Evolutionary conservation across 2,797 vertebrate species (phyloP), one percentile per base, ranked within the genome.

Genomic region (Dendrocincla tyrannina): DNA sequence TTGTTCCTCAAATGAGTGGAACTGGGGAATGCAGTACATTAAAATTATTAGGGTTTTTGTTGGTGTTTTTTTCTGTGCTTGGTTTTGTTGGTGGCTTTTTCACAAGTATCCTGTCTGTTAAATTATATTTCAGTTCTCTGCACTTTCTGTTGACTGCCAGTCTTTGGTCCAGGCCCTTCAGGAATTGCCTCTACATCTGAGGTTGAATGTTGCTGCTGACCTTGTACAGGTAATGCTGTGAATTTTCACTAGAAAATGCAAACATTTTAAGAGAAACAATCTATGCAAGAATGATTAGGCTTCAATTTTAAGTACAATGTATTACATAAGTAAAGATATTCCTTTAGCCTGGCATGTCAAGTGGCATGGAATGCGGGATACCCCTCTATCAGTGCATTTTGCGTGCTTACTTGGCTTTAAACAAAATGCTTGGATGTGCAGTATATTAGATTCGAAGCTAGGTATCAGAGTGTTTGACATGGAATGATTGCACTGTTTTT

Each of bases 141-240:
- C 97, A 2, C 91, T 98, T 84, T 98, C 98, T 59, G 78, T 99
- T 94, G 98, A 99, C 89, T 98, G 99, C 59, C 97, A 98, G 23
- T 98, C 98, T 20, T 94, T 99, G 91, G 98, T 98, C 68, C 97
- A 97, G 77, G 98, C 95, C 41, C 98, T 99, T 82, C 98, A 99
- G 79, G 97, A 98, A 59, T 91, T 99, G 73, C 99, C 99, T 68
- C 97, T 99, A 1, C 98, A 99, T 53, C 97, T 98, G 76, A 98
- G 98, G 69, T 97, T 99, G 82, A 98, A 99, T 84, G 97, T 99
- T 94, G 98, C 98, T 96, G 97, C 98, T 1, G 98, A 99, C 55
- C 96, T 99, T 85, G 88, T 99, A 52, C 98, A 99, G 99, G 99
- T 99, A 97, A 95, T 81, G 20, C 53, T 33, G 49, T 6, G 5